Conservation (phyloP, 2,113 vertebrate species). For the Sorex fumeus region DNA sequence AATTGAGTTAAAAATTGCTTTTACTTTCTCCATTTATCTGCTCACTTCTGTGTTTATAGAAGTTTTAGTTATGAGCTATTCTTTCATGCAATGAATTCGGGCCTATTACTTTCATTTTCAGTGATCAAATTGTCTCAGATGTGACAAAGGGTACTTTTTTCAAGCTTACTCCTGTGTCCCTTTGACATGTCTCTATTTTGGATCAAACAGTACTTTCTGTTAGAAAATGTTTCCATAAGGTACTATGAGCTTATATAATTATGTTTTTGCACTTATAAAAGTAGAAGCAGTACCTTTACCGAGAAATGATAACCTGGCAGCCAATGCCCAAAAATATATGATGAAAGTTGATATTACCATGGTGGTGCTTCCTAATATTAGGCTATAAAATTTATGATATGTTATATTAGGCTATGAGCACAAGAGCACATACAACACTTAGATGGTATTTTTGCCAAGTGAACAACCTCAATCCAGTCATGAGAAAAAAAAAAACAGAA, state of each 20-base stretch:
- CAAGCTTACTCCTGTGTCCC: not conserved
- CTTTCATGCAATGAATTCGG: not conserved
- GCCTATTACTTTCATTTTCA: constrained; percentile 26
- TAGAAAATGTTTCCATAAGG: constrained; percentile 33
- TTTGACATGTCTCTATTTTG: constrained; percentile 23
- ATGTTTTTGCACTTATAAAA: not conserved
- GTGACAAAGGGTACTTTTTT: not conserved
- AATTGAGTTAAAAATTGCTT: not conserved
- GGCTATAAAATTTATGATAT: no score
- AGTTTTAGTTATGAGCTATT: not conserved
- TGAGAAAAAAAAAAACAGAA: constrained; percentile 31
- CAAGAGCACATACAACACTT: not conserved
- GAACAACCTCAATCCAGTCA: not conserved
- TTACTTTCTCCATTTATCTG: constrained; percentile 22
- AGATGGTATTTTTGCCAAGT: constrained; percentile 24
- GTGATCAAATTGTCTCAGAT: constrained; percentile 16
- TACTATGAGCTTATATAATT: no score
- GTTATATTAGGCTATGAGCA: no score
- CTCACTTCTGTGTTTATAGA: constrained; percentile 44
- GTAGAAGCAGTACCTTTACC: not conserved
- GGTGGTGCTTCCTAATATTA: not conserved
- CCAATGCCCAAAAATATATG: not conserved
- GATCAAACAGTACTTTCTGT: not conserved
- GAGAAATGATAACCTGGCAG: not conserved
- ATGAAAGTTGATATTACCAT: not conserved